Evolutionary conservation across 2,888 invertebrate genomes (phyloP), one percentile per base, ranked within the genome.

Genomic region (Linyphia triangularis): DNA sequence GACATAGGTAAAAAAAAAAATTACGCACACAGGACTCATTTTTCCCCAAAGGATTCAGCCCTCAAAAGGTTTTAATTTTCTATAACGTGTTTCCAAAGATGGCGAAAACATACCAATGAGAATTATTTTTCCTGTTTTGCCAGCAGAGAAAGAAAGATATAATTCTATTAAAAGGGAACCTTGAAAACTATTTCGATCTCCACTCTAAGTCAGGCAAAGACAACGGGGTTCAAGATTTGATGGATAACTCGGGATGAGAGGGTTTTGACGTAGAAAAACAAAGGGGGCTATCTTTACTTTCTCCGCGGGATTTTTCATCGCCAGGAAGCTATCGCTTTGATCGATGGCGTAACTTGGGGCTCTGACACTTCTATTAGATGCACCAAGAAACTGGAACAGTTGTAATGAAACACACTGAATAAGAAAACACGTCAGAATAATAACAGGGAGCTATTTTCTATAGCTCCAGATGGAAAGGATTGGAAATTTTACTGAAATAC

Each of bases 291-390:
- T 75, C 84, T 77, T 84, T 67, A 77, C 65, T 75, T 67, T 75
- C 63, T 84, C 16, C 19, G 28, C 37, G 22, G 67, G 75, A 75
- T 75, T 84, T 75, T 84, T 73, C 73, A 83, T 83, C 83, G 33
- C 63, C 73, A 51, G 43, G 73, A 73, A 73, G 83, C 63, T 63
- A 83, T 83, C 51, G 73, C 22, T 69, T 57, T 84, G 84, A 84
- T 84, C 40, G 84, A 84, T 84, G 67, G 59, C 67, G 57, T 33
- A 37, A 59, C 84, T 69, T 26, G 65, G 37, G 33, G 43, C 40
- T 28, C 67, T 75, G 75, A 84, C 84, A 84, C 57, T 69, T 84
- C 67, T 69, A 77, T 75, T 84, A 77, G 69, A 75, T 67, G 75
- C 75, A 67, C 67, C 84, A 69, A 67, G 75, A 77, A 75, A 69